A percentile compares a stretch with the other conserved stretches of the same genome.
Evolutionary conservation across 2,113 vertebrate species (phyloP).

Genomic region (Paramisgurnus dabryanus): DNA sequence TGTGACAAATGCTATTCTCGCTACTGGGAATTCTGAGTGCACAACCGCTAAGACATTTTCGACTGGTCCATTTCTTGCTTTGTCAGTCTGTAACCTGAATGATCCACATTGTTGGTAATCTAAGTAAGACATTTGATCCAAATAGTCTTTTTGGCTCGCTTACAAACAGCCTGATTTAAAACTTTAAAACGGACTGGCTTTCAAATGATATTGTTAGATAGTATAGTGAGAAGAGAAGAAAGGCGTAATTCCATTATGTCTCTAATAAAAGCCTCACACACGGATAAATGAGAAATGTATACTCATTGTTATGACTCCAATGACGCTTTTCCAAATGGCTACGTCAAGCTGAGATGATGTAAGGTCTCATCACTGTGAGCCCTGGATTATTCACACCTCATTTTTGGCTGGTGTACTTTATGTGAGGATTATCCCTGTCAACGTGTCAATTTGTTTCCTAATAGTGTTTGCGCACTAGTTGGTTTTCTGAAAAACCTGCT

Average conservation of each 20-base stretch:
- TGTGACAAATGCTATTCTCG: not conserved
- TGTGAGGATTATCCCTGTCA: not conserved
- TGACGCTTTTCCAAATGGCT: conserved; percentile 3
- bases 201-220: not conserved
- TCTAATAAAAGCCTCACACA: conserved; percentile 20
- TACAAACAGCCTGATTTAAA: not conserved
- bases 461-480: not conserved
- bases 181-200: not conserved
- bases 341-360: not conserved
- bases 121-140: not conserved
- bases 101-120: not conserved
- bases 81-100: not conserved
- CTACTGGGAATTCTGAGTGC: not conserved
- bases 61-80: not conserved
- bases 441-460: not conserved
- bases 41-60: conserved; percentile 3
- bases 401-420: not conserved
- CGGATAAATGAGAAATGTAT: conserved; percentile 9
- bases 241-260: not conserved
- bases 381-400: not conserved
- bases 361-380: not conserved
- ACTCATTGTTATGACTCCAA: not conserved
- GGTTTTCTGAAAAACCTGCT: not conserved
- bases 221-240: conserved; percentile 2
- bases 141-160: conserved; percentile 7